Evolutionary conservation across 2,888 invertebrate genomes (phyloP), one percentile per base, ranked within the genome.

Genomic region (Euspilapteryx auroguttella): DNA sequence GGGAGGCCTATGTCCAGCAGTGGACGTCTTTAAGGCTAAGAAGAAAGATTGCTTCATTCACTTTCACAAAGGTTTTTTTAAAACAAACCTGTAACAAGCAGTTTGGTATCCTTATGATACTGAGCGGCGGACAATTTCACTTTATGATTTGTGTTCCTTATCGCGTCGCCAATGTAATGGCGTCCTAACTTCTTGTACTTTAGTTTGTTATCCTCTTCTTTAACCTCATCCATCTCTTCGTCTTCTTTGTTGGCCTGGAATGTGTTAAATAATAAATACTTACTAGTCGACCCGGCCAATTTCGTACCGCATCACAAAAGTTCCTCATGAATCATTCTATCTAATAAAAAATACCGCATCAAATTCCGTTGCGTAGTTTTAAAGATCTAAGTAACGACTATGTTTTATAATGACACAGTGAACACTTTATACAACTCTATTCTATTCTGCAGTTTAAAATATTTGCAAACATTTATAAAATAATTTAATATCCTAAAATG

Each of bases 81-180:
- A n/a, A n/a, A n/a, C 22, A 32, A 38, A 80, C 81, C 81, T 20
- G 89, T 86, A 0, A 97, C 89, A 30, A 99, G 68, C 37, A 98
- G 81, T 52, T 85, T 87, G 0, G 84, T 85, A 2, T 80, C 73
- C 38, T 81, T 82, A 54, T 96, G 92, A 58, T 92, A 98, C 25
- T 88, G 85, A 0, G 88, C 87, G 1, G 93, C 81, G 0, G 94
- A 89, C 1, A 98, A 58, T 29, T 77, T 61, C 0, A 85, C 83
- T 36, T 82, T 78, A 24, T 66, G 71, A 38, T 82, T 61, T 9
- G 81, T 77, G 48, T 83, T 85, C 12, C 81, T 71, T 0, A 85
- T 81, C 14, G 85, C 82, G 39, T 89, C 85, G 0, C 83, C 82
- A 28, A 92, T 79, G 53, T 86, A 90, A 55, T 91, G 86, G 15